Conservation (phyloP, 1,140 invertebrate genomes). For the Streblospio benedicti region DNA sequence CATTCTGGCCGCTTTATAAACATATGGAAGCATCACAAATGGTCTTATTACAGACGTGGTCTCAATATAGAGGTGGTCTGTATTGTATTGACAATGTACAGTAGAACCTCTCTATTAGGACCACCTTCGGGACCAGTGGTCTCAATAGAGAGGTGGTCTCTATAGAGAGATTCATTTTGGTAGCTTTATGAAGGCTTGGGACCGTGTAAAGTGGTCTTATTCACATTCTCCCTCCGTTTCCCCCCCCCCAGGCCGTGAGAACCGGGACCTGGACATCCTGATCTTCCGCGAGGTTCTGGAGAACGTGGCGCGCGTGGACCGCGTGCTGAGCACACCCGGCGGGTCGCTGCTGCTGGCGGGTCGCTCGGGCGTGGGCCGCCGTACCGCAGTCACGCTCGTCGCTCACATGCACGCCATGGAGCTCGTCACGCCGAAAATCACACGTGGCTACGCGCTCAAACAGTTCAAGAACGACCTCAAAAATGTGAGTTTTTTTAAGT, state of each 20-base stretch:
- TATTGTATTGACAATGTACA: too few relatives aligned
- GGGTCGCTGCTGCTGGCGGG: slow-evolving; percentile 67
- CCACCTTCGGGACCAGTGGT: too few relatives aligned
- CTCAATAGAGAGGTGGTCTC: too few relatives aligned
- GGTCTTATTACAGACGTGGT: too few relatives aligned
- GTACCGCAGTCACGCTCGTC: slow-evolving; percentile 64
- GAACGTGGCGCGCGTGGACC: slow-evolving; percentile 56
- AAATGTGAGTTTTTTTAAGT: slow-evolving; percentile 45
- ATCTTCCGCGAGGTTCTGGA: slow-evolving; percentile 60
- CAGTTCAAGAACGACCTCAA: slow-evolving; percentile 61
- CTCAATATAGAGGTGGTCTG: too few relatives aligned
- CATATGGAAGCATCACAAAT: too few relatives aligned
- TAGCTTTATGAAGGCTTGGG: too few relatives aligned
- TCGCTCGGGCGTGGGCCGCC: slow-evolving; percentile 65
- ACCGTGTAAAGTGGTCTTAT: too few relatives aligned
- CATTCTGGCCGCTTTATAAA: too few relatives aligned
- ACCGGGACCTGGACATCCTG: slow-evolving; percentile 53
- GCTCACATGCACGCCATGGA: slow-evolving; percentile 62
- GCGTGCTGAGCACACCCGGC: slow-evolving; percentile 54
- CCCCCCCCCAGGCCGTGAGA: slow-evolving; percentile 53
- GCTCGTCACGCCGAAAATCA: slow-evolving; percentile 57
- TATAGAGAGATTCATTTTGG: too few relatives aligned
- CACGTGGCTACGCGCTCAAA: slow-evolving; percentile 53
- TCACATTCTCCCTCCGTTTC: too few relatives aligned
- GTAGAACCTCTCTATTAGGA: too few relatives aligned